Evolutionary conservation across 2,797 vertebrate genomes (phyloP).

Genomic region (Ispidina picta): DNA sequence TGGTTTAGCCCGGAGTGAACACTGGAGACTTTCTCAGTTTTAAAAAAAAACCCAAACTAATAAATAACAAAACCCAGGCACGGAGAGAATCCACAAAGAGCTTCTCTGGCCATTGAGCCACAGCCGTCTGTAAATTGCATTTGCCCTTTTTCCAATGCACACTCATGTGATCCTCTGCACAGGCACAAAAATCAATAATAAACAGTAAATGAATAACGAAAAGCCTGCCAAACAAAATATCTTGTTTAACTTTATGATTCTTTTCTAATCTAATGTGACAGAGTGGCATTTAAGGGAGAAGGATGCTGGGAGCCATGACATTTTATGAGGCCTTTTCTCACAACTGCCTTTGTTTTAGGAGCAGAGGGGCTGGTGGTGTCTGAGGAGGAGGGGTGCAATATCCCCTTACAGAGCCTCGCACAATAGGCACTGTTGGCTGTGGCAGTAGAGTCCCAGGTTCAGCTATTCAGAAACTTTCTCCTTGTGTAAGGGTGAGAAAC

Average conservation of each 20-base stretch:
- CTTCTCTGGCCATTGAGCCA: not conserved
- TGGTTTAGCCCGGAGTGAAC: not conserved
- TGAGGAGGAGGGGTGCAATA: rapidly evolving
- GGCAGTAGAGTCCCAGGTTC: not conserved
- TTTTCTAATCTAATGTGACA: not conserved
- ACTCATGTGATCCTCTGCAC: not conserved
- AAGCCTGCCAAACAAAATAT: conserved; percentile 15
- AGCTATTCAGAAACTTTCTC: not conserved
- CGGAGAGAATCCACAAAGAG: not conserved
- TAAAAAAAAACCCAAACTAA: not conserved
- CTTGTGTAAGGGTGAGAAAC: not conserved
- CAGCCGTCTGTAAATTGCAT: not conserved
- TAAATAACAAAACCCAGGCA: not conserved
- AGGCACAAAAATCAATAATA: conserved; percentile 30
- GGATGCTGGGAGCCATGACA: not conserved
- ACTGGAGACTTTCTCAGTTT: not conserved
- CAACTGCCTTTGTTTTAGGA: not conserved
- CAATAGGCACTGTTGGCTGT: not conserved
- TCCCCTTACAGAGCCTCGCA: rapidly evolving
- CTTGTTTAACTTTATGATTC: not conserved
- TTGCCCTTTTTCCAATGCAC: not conserved
- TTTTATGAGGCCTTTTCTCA: not conserved
- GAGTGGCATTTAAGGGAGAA: not conserved
- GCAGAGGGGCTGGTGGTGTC: not conserved
- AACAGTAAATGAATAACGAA: conserved; percentile 34